Conservation (phyloP, 2,113 vertebrate genomes). For the Sciurus niger region DNA sequence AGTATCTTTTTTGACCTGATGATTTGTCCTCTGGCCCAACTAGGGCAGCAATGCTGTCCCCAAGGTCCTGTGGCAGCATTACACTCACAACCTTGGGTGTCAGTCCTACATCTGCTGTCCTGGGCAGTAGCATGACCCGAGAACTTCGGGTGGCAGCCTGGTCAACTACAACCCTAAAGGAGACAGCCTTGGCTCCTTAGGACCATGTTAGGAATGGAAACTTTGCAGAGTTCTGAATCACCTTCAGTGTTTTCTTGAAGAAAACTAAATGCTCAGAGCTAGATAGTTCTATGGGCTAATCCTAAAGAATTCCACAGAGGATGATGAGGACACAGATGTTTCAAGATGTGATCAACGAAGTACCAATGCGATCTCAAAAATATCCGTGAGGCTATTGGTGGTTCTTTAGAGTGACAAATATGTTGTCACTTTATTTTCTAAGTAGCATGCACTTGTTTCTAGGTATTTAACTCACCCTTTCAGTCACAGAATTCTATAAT, state of each 20-base stretch:
- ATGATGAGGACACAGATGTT: not conserved
- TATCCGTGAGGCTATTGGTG: not conserved
- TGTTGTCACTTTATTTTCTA: not conserved
- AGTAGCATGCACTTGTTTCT: not conserved
- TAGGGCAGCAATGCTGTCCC: not conserved
- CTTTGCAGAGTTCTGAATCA: not conserved
- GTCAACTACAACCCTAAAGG: not conserved
- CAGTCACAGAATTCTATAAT: not conserved
- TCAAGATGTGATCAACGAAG: not conserved
- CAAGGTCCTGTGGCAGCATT: too few relatives aligned
- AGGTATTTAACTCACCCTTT: not conserved
- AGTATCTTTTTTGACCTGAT: not conserved
- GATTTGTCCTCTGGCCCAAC: not conserved
- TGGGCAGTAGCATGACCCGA: not conserved
- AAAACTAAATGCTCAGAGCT: not conserved
- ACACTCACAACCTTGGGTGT: not conserved
- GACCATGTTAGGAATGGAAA: not conserved
- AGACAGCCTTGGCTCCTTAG: not conserved
- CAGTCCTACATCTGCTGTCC: not conserved
- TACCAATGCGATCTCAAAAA: not conserved
- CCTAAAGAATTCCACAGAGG: not conserved
- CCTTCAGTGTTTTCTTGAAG: not conserved
- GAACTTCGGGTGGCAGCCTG: too few relatives aligned
- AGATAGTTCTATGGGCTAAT: not conserved
- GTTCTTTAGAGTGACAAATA: constrained; percentile 7